phyloP scores from a whole-genome alignment of 1,140 invertebrate genomes.

The Listronotus bonariensis region DNA sequence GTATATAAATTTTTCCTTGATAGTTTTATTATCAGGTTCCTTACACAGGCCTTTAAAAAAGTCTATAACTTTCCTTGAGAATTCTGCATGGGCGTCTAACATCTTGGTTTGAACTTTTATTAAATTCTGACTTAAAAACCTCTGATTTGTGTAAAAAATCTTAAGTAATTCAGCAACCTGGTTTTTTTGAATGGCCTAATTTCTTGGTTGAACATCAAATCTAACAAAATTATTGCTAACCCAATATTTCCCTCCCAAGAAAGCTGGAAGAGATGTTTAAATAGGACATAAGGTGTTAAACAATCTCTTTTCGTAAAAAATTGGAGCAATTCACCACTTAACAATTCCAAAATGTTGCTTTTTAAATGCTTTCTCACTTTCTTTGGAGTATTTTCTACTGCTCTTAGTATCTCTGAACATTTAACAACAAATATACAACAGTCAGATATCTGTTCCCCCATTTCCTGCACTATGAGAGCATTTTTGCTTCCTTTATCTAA shows the following conservation, averaged over 20 bases:
- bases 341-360: slow-evolving; percentile 57
- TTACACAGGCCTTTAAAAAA: slow-evolving; percentile 49
- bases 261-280: slow-evolving; percentile 65
- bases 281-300: slow-evolving; percentile 65
- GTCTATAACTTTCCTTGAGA: slow-evolving; percentile 51
- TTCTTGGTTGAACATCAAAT: slow-evolving; percentile 64
- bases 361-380: slow-evolving; percentile 51
- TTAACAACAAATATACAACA: slow-evolving; percentile 69
- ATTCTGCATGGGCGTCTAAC: slow-evolving; percentile 51
- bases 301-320: slow-evolving; percentile 69
- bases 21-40: slow-evolving; percentile 41
- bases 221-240: slow-evolving; percentile 60
- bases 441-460: slow-evolving; percentile 68
- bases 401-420: slow-evolving; percentile 60
- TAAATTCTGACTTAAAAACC: slow-evolving; percentile 52
- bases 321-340: slow-evolving; percentile 60
- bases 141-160: slow-evolving; percentile 64
- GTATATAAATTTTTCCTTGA: slow-evolving; percentile 57
- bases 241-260: slow-evolving; percentile 66
- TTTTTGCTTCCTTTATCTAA: slow-evolving; percentile 68
- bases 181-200: slow-evolving; percentile 66
- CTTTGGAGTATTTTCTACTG: slow-evolving; percentile 45
- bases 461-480: slow-evolving; percentile 67
- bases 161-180: slow-evolving; percentile 68
- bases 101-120: slow-evolving; percentile 45